Conservation (phyloP, 1,140 invertebrate species). For the Rhopalosiphum padi region DNA sequence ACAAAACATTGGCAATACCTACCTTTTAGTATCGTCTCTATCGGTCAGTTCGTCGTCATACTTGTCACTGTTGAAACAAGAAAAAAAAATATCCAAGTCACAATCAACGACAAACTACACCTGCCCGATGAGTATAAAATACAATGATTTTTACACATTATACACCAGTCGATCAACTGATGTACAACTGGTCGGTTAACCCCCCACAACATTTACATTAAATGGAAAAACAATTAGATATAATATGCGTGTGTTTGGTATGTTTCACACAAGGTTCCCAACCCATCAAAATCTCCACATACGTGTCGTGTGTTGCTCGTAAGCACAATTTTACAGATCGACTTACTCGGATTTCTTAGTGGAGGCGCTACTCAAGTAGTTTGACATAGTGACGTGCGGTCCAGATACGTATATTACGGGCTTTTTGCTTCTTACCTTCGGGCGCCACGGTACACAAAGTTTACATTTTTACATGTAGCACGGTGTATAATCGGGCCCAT, state of each 20-base stretch:
- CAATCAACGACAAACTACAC: not conserved
- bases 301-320: no score
- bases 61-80: constrained; percentile 63
- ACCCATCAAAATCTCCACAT: not conserved
- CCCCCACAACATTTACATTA: not conserved
- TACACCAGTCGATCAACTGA: not conserved
- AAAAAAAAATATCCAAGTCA: constrained; percentile 11
- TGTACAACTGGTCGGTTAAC: not conserved
- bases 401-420: not conserved
- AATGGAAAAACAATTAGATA: not conserved
- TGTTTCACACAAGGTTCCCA: not conserved
- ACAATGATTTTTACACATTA: not conserved
- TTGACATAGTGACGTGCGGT: constrained; percentile 27
- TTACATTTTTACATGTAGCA: constrained; percentile 12
- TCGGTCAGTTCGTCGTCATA: constrained; percentile 75
- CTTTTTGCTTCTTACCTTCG: not conserved
- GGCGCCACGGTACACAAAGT: not conserved
- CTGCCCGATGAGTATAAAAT: not conserved
- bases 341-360: constrained; percentile 51
- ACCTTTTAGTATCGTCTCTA: constrained; percentile 75
- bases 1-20: constrained; percentile 60
- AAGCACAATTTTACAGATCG: not conserved
- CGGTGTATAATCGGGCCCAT: not conserved
- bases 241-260: not conserved
- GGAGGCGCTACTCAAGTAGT: not conserved